Percentiles rank a stretch among this genome's conserved stretches.
Evolutionary conservation across 2,113 vertebrate genomes (phyloP).

Genomic region (Psittacula cyanocephala): DNA sequence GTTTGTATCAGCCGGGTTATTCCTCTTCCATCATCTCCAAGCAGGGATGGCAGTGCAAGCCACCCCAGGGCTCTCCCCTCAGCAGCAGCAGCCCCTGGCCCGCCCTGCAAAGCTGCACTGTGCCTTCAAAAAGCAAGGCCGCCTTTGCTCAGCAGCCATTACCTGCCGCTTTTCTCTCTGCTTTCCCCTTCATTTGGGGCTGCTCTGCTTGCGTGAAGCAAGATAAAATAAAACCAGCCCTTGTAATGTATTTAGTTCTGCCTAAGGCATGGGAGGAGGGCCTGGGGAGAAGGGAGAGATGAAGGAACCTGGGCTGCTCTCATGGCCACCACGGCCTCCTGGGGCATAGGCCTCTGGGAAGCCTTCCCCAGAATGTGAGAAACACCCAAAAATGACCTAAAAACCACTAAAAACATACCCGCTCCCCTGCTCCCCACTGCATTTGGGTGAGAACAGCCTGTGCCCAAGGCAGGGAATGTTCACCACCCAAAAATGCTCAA

Average conservation of each 20-base stretch:
- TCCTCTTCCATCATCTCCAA: background rate
- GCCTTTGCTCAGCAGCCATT: rapidly evolving
- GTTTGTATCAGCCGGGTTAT: rapidly evolving
- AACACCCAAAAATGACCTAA: background rate
- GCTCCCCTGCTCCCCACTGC: rapidly evolving
- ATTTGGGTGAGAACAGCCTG: rapidly evolving
- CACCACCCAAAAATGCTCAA: rapidly evolving
- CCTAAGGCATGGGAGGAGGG: background rate
- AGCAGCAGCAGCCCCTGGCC: background rate
- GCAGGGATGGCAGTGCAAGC: background rate
- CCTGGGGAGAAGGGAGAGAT: background rate
- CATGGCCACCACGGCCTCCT: background rate
- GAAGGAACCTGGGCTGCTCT: rapidly evolving
- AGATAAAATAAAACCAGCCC: background rate
- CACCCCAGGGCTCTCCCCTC: rapidly evolving
- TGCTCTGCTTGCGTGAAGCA: background rate
- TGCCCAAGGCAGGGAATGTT: too few species aligned
- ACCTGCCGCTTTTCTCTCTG: background rate
- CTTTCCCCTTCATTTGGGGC: background rate
- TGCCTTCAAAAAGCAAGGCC: rapidly evolving
- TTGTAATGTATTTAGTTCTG: rapidly evolving
- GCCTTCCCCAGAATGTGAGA: rapidly evolving
- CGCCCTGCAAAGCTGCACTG: background rate
- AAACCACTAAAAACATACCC: background rate
- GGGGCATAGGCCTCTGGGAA: rapidly evolving